Base-by-base conservation (phyloP, 2,797 vertebrate genomes). In the Monodelphis domestica region DNA sequence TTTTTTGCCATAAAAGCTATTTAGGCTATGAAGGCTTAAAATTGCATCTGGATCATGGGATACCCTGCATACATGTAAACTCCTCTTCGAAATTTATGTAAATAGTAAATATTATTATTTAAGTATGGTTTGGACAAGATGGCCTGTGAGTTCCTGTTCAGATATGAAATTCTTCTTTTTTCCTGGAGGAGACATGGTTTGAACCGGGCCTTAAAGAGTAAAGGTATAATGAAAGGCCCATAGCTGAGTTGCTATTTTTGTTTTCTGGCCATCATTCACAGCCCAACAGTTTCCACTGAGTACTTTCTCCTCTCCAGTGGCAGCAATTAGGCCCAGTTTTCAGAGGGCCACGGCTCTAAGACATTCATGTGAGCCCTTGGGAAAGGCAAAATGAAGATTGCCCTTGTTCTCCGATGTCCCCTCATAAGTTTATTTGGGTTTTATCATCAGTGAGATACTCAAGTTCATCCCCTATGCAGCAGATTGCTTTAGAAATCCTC, bases 401-500 rank as follows among this genome's bases (percentile, higher is more conserved):
- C 17, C 38, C n/a, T 90, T 38, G 3, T 38, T 90, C n/a, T 29
- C 55, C 89, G 91, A 87, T 52, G 17, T 78, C 63, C 6, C 51
- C 29, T 93, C 50, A 24, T 52, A 29, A 89, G 54, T 33, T 33
- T 2, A 11, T 38, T 93, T 90, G 15, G 26, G 50, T 28, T 3
- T 90, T 45, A 55, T 30, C 15, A 17, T 88, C 57, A 88, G 51
- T 38, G 29, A 96, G 88, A 78, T 12, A 53, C 53, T 94, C 56
- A 52, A 94, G 53, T 15, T 94, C 57, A 90, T 54, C 29, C 45
- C 87, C 63, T 59, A 28, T 14, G 38, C 88, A 88, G 50, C 24
- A 93, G 52, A 92, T 50, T 54, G 30, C 14, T 10, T 51, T 57
- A 88, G 52, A n/a, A 94, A 89, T 33, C 14, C 29, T 1, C 52